phyloP scores from a whole-genome alignment of 92 coral and sea anemone genomes.

The Diadumene lineata region DNA sequence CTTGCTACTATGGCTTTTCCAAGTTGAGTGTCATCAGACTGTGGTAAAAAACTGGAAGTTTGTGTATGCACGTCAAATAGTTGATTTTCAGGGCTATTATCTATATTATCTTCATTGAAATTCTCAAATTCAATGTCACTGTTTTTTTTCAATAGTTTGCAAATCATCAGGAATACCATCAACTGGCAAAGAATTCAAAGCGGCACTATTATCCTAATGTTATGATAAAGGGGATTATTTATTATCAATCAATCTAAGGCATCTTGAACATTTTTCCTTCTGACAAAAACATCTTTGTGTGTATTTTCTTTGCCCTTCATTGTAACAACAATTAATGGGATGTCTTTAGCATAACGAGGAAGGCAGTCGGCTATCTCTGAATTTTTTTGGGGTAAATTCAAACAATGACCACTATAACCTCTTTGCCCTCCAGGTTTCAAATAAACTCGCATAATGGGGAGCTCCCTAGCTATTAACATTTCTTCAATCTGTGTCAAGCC shows the following conservation, averaged over 20 bases:
- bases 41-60: constrained; percentile 49
- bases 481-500: constrained; percentile 60
- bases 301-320: constrained; percentile 47
- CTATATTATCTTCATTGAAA: constrained; percentile 14
- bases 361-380: constrained; percentile 50
- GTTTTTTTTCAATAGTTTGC: constrained; percentile 35
- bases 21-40: constrained; percentile 18
- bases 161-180: constrained; percentile 47
- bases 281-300: constrained; percentile 40
- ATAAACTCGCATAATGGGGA: constrained; percentile 66
- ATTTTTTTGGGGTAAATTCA: constrained; percentile 60
- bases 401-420: constrained; percentile 60
- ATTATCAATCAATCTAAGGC: constrained; percentile 28
- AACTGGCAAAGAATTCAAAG: constrained; percentile 38
- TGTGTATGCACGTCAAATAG: constrained; percentile 32
- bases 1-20: constrained; percentile 29
- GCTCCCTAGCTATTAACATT: constrained; percentile 75
- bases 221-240: constrained; percentile 33
- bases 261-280: constrained; percentile 29
- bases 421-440: constrained; percentile 70
- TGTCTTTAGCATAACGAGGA: constrained; percentile 42
- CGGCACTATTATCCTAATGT: constrained; percentile 10
- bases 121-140: neutral
- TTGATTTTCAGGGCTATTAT: constrained; percentile 12
- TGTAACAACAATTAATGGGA: constrained; percentile 37